Evolutionary conservation across 1,140 invertebrate species (phyloP).

Genomic region (Choristoneura fumiferana): DNA sequence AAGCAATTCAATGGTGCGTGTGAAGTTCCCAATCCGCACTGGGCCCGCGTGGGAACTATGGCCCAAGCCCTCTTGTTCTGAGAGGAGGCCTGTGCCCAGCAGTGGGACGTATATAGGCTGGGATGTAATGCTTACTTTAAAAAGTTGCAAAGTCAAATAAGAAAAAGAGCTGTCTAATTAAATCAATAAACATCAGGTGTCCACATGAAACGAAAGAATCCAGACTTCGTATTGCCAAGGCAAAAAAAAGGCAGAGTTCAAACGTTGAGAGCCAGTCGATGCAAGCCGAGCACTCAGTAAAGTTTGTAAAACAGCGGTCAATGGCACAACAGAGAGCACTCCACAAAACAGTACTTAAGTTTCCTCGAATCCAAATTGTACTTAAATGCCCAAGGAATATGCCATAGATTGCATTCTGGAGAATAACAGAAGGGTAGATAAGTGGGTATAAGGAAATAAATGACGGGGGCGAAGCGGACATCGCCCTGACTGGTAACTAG

Average conservation of each 20-base stretch:
- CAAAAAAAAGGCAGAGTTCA: neutral
- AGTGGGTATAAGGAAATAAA: conserved; percentile 46
- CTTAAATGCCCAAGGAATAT: conserved; percentile 41
- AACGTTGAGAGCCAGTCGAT: conserved; percentile 5
- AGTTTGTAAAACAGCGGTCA: conserved; percentile 25
- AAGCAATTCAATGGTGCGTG: too few species aligned
- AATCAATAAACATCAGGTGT: too few species aligned
- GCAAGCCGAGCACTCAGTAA: conserved; percentile 23
- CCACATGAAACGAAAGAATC: too few species aligned
- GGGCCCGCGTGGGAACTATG: too few species aligned
- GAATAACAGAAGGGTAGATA: conserved; percentile 36
- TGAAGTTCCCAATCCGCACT: too few species aligned
- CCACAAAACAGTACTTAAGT: neutral
- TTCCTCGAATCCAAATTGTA: conserved; percentile 34
- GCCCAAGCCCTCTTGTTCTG: too few species aligned
- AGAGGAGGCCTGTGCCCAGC: too few species aligned
- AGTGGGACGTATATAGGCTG: too few species aligned
- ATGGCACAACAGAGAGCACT: conserved; percentile 23
- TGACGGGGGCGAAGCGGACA: conserved; percentile 37
- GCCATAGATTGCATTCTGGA: conserved; percentile 39
- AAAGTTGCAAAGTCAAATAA: too few species aligned
- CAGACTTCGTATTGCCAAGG: too few species aligned
- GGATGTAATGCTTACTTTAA: too few species aligned
- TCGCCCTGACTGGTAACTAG: conserved; percentile 36
- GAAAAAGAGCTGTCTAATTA: too few species aligned